Evolutionary conservation across 2,888 invertebrate species (phyloP), one percentile per base, ranked within the genome.

Genomic region (Oscheius sp.): DNA sequence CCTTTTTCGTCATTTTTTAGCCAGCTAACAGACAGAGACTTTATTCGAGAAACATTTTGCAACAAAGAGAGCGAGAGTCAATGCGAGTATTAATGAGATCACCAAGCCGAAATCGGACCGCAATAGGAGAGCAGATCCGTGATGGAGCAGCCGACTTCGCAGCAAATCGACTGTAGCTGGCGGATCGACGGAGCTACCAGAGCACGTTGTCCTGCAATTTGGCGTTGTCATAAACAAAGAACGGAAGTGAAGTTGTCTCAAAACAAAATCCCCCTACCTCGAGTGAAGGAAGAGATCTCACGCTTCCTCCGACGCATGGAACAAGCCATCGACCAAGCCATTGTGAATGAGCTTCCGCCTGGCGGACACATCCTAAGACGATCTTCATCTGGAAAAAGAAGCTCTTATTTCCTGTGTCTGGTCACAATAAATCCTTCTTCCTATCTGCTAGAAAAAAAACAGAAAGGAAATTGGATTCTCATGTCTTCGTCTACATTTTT

Each of bases 51-150:
- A 34, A 42, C 15, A 42, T n/a, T n/a, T 17, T n/a, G 42, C 5
- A 12, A 42, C 42, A 42, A 42, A n/a, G 42, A 12, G 42, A 12
- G 17, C 42, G 17, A 12, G 42, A 12, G 42, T 37, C 37, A 37
- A 37, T 15, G 15, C 37, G 15, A 37, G 8, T 10, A 23, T n/a
- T 0, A 48, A 5, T 5, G 34, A 5, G 61, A 45, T 25, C 42
- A 68, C 68, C 68, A 68, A n/a, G 58, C 50, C 20, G 68, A 68
- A 8, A 68, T 72, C 6, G 82, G 82, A 29, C 78, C 79, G 73
- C 84, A 84, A 69, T 78, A 84, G 42, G 75, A 71, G 46, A 84
- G 74, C 12, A 84, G 71, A 50, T 84, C 84, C 12, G 78, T 76
- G 23, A 83, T 73, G 29, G 80, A 79, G 72, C 84, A 84, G 34